phyloP scores from a whole-genome alignment of 30 jellyfish, hydroid and myxozoan species.

The Aurelia aurita region DNA sequence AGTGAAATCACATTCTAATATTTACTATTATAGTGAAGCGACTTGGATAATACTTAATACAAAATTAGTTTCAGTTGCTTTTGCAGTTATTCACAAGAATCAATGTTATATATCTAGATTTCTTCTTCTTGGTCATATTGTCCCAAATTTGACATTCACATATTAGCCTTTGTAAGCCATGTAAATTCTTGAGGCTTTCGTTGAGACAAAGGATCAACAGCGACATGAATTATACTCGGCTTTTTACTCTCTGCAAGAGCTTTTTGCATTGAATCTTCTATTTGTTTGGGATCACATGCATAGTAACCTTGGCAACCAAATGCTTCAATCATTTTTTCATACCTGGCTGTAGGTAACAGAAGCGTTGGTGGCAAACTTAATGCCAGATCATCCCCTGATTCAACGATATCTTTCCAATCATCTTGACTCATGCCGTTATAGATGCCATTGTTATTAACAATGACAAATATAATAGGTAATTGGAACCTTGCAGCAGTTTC shows the following conservation, averaged over 20 bases:
- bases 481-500: conserved; percentile 90
- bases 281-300: conserved; percentile 60
- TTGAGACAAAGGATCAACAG: conserved; percentile 80
- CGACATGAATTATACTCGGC: conserved; percentile 79
- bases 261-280: conserved; percentile 59
- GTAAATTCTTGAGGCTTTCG: conserved; percentile 82
- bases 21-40: too few species aligned
- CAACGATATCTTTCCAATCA: conserved; percentile 63
- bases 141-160: not conserved
- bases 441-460: conserved; percentile 93
- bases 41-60: too few species aligned
- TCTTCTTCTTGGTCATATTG: too few species aligned
- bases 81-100: too few species aligned
- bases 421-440: conserved; percentile 82
- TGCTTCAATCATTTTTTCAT: conserved; percentile 90
- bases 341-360: conserved; percentile 76
- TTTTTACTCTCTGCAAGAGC: conserved; percentile 58
- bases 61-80: too few species aligned
- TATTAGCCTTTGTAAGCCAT: conserved; percentile 65
- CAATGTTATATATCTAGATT: too few species aligned
- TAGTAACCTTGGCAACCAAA: conserved; percentile 81
- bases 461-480: conserved; percentile 78
- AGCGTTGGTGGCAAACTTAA: conserved; percentile 83
- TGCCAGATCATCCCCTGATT: conserved; percentile 54
- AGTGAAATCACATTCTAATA: too few species aligned